phyloP scores from a whole-genome alignment of 1,140 invertebrate species.

The Campoletis sonorensis region DNA sequence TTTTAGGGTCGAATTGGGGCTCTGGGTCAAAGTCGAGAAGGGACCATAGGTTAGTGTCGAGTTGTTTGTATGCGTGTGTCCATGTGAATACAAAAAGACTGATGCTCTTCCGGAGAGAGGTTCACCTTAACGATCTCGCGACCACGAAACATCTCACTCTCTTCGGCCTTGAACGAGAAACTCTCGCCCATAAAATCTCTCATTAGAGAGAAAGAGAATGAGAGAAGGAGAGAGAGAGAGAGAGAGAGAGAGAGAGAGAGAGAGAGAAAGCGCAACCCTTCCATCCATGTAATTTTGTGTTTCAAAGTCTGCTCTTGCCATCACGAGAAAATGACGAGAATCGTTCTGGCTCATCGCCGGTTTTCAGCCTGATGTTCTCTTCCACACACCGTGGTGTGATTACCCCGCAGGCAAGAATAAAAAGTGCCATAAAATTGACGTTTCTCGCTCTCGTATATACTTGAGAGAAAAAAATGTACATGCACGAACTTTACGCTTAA shows the following conservation, averaged over 20 bases:
- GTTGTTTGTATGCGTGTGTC: neutral
- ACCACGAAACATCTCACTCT: constrained; percentile 26
- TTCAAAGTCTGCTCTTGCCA: neutral
- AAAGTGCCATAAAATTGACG: neutral
- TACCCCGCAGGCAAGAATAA: constrained; percentile 8
- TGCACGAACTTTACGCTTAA: neutral
- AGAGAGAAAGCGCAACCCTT: neutral
- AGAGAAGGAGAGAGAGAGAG: no score
- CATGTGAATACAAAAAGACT: no score
- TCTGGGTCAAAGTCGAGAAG: constrained; percentile 20
- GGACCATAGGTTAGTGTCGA: neutral
- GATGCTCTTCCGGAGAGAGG: neutral
- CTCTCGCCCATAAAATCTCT: neutral
- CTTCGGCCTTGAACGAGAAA: constrained; percentile 33
- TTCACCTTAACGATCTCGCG: constrained; percentile 11
- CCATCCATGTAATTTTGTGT: neutral
- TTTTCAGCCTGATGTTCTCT: neutral
- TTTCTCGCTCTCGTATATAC: neutral
- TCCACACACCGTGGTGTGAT: neutral
- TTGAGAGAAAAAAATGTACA: neutral
- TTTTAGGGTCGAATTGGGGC: constrained; percentile 8
- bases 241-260: no score
- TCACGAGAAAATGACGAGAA: constrained; percentile 5
- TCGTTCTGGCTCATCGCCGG: neutral
- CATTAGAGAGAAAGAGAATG: no score